Evolutionary conservation across 2,797 vertebrate genomes (phyloP).

Genomic region (Galagoides demidoff): DNA sequence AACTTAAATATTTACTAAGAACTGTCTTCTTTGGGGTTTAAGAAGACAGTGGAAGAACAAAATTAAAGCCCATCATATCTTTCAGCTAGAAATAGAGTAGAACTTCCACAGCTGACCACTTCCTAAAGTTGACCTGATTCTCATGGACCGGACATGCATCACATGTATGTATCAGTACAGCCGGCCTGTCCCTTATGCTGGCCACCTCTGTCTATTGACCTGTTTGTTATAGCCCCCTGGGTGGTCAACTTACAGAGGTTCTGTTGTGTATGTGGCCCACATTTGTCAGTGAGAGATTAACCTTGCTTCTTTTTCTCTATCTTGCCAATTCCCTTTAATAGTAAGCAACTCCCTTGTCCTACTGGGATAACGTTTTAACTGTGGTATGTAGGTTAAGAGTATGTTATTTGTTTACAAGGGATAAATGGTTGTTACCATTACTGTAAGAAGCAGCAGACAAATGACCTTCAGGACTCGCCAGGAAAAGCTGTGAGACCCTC

Average conservation of each 20-base stretch:
- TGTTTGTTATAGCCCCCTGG: no score
- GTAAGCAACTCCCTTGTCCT: not conserved
- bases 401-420: not conserved
- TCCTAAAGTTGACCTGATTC: no score
- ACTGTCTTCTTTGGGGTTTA: not conserved
- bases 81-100: not conserved
- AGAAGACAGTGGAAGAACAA: not conserved
- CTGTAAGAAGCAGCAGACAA: not conserved
- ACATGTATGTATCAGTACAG: no score
- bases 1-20: conserved; percentile 48
- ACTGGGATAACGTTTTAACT: not conserved
- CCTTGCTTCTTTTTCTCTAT: not conserved
- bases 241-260: no score
- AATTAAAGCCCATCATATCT: not conserved
- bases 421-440: not conserved
- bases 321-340: not conserved
- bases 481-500: not conserved
- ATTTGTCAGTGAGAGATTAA: not conserved
- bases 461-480: not conserved
- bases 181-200: no score
- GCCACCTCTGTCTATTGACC: no score
- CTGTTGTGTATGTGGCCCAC: not conserved
- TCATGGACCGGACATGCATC: no score
- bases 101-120: no score
- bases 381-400: not conserved